Conservation (phyloP, 1,140 invertebrate genomes). For the Euborellia annulipes region DNA sequence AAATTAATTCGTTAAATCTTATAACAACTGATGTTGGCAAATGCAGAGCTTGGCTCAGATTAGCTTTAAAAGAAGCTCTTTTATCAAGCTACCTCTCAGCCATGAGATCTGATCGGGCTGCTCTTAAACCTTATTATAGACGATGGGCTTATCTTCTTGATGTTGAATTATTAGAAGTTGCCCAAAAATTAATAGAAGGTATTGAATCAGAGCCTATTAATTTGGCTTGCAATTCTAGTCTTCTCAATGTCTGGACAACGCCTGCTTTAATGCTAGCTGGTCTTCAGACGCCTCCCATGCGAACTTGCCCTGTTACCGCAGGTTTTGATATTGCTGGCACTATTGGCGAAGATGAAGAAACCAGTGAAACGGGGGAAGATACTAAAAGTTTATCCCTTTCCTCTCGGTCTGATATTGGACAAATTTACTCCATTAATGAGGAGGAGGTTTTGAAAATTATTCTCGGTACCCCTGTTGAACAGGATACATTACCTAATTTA, state of each 20-base stretch:
- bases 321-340: slow-evolving; percentile 57
- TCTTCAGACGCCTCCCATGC: slow-evolving; percentile 62
- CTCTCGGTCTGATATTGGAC: slow-evolving; percentile 32
- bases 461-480: slow-evolving; percentile 9
- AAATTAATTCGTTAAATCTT: slow-evolving; percentile 23
- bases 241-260: slow-evolving; percentile 77
- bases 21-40: slow-evolving; percentile 79
- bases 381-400: no score
- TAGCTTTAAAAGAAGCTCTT: slow-evolving; percentile 76
- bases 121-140: slow-evolving; percentile 63
- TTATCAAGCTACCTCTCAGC: slow-evolving; percentile 71
- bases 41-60: slow-evolving; percentile 75
- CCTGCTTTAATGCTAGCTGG: slow-evolving; percentile 71
- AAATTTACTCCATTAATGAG: slow-evolving; percentile 29
- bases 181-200: slow-evolving; percentile 55
- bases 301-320: slow-evolving; percentile 43
- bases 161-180: slow-evolving; percentile 57
- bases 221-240: slow-evolving; percentile 69
- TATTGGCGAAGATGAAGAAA: no score
- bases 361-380: no score
- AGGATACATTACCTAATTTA: no score
- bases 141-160: slow-evolving; percentile 63
- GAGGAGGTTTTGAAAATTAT: slow-evolving; percentile 21
- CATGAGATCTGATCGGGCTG: slow-evolving; percentile 49
- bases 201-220: slow-evolving; percentile 60